Evolutionary conservation across 2,113 vertebrate genomes (phyloP).

Genomic region (Pteronura brasiliensis): DNA sequence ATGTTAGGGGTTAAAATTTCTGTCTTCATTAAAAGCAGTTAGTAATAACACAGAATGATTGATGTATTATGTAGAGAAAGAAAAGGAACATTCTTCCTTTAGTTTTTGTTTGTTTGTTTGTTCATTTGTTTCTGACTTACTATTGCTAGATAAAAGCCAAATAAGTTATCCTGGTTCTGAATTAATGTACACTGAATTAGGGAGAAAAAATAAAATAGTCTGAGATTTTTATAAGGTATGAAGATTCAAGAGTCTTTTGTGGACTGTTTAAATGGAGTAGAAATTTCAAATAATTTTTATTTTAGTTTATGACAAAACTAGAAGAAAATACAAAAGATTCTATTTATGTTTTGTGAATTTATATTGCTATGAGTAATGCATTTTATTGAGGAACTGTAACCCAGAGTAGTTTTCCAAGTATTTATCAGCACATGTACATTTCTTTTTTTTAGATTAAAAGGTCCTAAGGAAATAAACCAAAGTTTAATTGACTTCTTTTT

Average conservation of each 20-base stretch:
- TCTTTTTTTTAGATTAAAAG: not conserved
- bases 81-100: not conserved
- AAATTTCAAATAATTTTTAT: slow-evolving; percentile 1
- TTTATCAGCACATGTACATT: not conserved
- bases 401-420: not conserved
- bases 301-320: not conserved
- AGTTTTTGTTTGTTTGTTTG: not conserved
- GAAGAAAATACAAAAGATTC: not conserved
- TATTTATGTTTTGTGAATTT: not conserved
- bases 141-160: not conserved
- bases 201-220: not conserved
- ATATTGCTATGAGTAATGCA: not conserved
- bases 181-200: not conserved
- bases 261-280: not conserved
- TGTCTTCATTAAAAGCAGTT: not conserved
- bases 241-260: not conserved
- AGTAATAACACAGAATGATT: not conserved
- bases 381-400: not conserved
- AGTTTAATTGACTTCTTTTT: not conserved
- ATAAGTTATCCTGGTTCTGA: not conserved
- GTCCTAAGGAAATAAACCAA: not conserved
- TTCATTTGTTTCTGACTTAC: not conserved
- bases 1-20: not conserved
- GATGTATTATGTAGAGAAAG: not conserved
- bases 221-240: not conserved